Base-by-base conservation (phyloP, 2,113 vertebrate genomes). In the Protobothrops flavoviridis region DNA sequence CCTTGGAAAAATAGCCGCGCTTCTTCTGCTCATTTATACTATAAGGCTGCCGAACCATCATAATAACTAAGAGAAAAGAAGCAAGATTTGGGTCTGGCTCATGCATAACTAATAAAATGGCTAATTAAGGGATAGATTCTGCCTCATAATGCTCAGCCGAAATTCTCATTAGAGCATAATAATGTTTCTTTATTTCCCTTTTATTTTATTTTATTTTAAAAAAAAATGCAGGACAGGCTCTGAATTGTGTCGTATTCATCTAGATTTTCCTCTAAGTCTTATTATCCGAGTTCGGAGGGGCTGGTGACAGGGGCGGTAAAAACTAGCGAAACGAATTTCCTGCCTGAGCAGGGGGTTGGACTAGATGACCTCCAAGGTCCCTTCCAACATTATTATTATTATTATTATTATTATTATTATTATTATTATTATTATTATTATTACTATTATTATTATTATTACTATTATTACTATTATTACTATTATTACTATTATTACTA, bases 51-150 rank as follows among this genome's bases (percentile, higher is more conserved):
- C 94, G 90, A 95, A 90, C 59, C 59, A 91, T 94, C 93, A 61
- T 92, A 52, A 53, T 94, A 97, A 52, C 90, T 95, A 91, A 87
- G 94, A 91, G 93, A 95, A 93, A 92, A 69, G 94, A 94, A 95
- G 94, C 45, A 92, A 50, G 61, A 95, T 95, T 95, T 93, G 95
- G 89, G 94, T 96, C 91, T 96, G 93, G 89, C 96, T 95, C 94
- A 96, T 96, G 95, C 96, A 95, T 97, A 95, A 95, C 95, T 20
- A 96, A 96, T 93, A 93, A 94, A 97, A 96, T 96, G 95, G 95
- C 96, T 96, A 96, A 95, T 90, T 96, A 97, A 97, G 94, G 94
- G 96, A 95, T 95, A 95, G 95, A 96, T 96, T 97, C 96, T 96
- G 95, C 94, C 95, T 93, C 12, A 1, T 88, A 39, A 53, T 88